Evolutionary conservation across 2,888 invertebrate genomes (phyloP), one percentile per base, ranked within the genome.

Genomic region (Trichopoda pennipes): DNA sequence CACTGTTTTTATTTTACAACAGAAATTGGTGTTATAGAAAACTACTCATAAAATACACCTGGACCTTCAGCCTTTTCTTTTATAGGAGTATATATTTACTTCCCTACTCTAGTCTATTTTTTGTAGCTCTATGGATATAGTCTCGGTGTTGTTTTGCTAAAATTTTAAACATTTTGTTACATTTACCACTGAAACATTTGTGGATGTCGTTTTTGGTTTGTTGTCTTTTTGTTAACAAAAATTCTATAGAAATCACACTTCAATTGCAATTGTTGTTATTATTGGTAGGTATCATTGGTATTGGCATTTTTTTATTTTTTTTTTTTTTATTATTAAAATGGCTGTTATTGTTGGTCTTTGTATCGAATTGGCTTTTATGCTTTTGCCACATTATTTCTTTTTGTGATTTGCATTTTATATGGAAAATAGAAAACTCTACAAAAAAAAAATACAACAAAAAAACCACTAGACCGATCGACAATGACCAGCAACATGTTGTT

Each of bases 361-460:
- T 80, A 60, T 70, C 55, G 81, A 75, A 83, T 84, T 84, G 81
- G 83, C 81, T 83, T 84, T 83, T 83, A 80, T 84, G 70, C 73
- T 35, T 60, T 83, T 81, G 81, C 78, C 76, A 75, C 80, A 85
- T 80, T 80, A 80, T 84, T 81, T 80, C 78, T 76, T 85, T 81
- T 83, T 85, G 81, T 84, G 86, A 84, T 85, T 86, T 86, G 85
- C 85, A 84, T 86, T 84, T 81, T 73, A 68, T 61, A 72, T 73
- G 38, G 21, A 70, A 56, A 77, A 38, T 47, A n/a, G 9, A 16
- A 44, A 42, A 69, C 9, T 7, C 12, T n/a, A 16, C 1, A n/a
- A 51, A 38, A 49, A 44, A 47, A 49, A 28, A 21, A n/a, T 16
- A 1, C 16, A 75, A 79, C 60, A 72, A 56, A 77, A 81, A 72